Percentiles rank a stretch among this genome's conserved stretches.
Evolutionary conservation across 2,888 invertebrate genomes (phyloP).

Genomic region (Philhelius pedissequus): DNA sequence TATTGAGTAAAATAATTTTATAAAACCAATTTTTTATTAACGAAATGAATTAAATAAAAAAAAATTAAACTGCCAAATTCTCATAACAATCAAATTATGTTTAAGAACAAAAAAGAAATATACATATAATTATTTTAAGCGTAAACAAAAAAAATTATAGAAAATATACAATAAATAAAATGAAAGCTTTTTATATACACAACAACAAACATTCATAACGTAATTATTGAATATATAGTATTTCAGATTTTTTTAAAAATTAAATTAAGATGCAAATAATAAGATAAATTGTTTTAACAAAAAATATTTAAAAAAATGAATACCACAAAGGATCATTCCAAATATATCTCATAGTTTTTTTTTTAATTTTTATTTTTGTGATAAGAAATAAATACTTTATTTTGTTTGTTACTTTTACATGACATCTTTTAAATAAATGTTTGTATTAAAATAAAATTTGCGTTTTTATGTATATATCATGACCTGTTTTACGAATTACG

Average conservation of each 20-base stretch:
- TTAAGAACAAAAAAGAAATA: slow-evolving; percentile 32
- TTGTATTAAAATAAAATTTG: slow-evolving; percentile 53
- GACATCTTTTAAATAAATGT: slow-evolving; percentile 68
- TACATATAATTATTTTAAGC: slow-evolving; percentile 50
- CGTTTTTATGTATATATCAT: background rate
- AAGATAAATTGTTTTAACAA: slow-evolving; percentile 14
- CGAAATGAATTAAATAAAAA: slow-evolving; percentile 20
- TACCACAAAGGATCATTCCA: slow-evolving; percentile 67
- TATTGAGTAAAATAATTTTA: background rate
- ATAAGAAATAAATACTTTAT: slow-evolving; percentile 62
- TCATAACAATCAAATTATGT: slow-evolving; percentile 64
- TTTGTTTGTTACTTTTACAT: slow-evolving; percentile 68
- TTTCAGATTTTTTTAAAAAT: slow-evolving; percentile 38
- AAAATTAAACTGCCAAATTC: slow-evolving; percentile 68
- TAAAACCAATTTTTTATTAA: background rate
- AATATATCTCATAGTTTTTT: slow-evolving; percentile 67
- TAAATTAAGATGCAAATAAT: slow-evolving; percentile 29
- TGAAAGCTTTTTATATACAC: slow-evolving; percentile 64
- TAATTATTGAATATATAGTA: slow-evolving; percentile 45
- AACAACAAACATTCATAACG: slow-evolving; percentile 52
- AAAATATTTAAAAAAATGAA: slow-evolving; percentile 35
- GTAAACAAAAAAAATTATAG: slow-evolving; percentile 53
- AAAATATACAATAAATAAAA: slow-evolving; percentile 63
- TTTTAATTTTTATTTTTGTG: slow-evolving; percentile 66
- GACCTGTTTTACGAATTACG: too few relatives aligned